These are phyloP conservation scores for Elachura formosa DNA, from an alignment of 2,113 vertebrate genomes.

Conservation along the genomic window DNA sequence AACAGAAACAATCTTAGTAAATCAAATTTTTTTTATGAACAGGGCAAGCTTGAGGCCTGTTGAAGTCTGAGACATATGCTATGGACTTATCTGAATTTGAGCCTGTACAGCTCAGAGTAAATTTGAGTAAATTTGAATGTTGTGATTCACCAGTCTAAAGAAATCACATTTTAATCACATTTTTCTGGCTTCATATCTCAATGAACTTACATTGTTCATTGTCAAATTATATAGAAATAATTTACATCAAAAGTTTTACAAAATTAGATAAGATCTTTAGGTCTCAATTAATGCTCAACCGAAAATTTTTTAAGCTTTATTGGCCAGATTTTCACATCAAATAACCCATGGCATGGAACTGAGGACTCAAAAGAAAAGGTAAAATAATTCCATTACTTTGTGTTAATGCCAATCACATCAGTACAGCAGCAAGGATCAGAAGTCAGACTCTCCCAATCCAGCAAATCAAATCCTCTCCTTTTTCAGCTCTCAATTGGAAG, in stretches of 20 bases:
- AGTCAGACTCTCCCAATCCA: background rate
- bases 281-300: background rate
- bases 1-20: background rate
- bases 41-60: fast-evolving
- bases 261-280: background rate
- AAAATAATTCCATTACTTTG: background rate
- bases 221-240: background rate
- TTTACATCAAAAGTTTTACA: background rate
- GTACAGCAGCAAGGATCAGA: background rate
- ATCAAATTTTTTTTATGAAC: background rate
- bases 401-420: background rate
- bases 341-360: background rate
- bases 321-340: background rate
- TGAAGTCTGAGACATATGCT: background rate
- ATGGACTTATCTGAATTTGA: background rate
- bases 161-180: background rate
- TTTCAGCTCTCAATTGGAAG: background rate
- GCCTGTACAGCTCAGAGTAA: background rate
- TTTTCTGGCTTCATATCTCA: background rate
- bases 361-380: background rate
- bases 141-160: background rate
- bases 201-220: background rate
- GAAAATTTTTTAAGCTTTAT: background rate
- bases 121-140: background rate
- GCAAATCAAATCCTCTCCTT: background rate